A percentile compares a stretch with the other conserved stretches of the same genome.
Conservation (phyloP, 2,888 invertebrate genomes). For the Iselma pallidipennis region DNA sequence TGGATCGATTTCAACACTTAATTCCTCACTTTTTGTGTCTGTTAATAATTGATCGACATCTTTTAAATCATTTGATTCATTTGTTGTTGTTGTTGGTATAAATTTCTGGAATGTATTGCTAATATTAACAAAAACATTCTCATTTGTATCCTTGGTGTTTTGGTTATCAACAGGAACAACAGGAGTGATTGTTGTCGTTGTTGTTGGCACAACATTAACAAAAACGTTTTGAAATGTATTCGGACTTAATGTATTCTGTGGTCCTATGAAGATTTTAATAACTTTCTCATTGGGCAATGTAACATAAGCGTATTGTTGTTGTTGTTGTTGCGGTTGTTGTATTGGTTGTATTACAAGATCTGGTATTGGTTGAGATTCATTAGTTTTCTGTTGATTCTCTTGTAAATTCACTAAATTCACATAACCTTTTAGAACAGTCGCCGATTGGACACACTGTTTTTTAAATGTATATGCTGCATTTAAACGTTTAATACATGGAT, state of each 20-base stretch:
- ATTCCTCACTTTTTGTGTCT: conserved; percentile 49
- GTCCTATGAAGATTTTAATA: conserved; percentile 44
- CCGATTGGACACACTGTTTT: conserved; percentile 50
- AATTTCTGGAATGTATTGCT: conserved; percentile 48
- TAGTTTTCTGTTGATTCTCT: conserved; percentile 24
- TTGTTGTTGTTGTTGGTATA: conserved; percentile 37
- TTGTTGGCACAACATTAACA: conserved; percentile 48
- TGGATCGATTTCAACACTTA: conserved; percentile 53
- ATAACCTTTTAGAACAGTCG: conserved; percentile 46
- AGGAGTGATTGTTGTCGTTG: conserved; percentile 13
- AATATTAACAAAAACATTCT: conserved; percentile 50
- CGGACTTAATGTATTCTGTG: conserved; percentile 34
- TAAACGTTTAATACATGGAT: conserved; percentile 49
- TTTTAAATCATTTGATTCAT: conserved; percentile 13
- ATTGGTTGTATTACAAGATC: background rate
- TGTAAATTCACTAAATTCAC: conserved; percentile 39
- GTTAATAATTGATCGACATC: conserved; percentile 41
- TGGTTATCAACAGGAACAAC: conserved; percentile 21
- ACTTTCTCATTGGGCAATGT: conserved; percentile 47
- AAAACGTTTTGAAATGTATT: conserved; percentile 49
- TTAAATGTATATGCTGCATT: conserved; percentile 51
- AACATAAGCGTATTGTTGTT: conserved; percentile 35
- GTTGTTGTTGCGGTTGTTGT: conserved; percentile 32
- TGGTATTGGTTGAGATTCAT: conserved; percentile 33
- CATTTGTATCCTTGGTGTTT: conserved; percentile 45